Conservation (phyloP, 2,888 invertebrate genomes). For the Balanococcus diminutus region DNA sequence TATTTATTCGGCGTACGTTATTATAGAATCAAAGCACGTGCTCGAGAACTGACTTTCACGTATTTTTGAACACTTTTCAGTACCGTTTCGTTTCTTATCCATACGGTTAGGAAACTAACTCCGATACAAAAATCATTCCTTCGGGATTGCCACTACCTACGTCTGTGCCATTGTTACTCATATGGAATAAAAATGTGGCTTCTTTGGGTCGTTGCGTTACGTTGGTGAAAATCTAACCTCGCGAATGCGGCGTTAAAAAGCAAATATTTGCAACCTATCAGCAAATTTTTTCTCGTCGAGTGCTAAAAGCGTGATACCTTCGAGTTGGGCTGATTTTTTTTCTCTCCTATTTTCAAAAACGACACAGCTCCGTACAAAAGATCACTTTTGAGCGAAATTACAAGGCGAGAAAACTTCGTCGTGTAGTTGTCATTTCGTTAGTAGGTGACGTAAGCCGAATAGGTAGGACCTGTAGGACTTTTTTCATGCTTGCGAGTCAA, state of each 20-base stretch:
- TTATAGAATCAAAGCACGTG: constrained; percentile 19
- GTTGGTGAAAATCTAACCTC: not conserved
- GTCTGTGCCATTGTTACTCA: not conserved
- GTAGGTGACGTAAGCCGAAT: constrained; percentile 1
- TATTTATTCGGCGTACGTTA: constrained; percentile 24
- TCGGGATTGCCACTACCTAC: not conserved
- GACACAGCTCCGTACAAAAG: too few relatives aligned
- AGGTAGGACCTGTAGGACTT: too few relatives aligned
- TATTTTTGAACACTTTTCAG: constrained; percentile 39
- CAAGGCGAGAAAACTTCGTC: too few relatives aligned
- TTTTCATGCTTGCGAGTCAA: not conserved
- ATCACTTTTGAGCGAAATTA: too few relatives aligned
- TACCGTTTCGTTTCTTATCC: constrained; percentile 20
- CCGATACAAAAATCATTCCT: constrained; percentile 38
- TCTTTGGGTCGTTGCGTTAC: not conserved
- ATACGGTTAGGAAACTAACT: constrained; percentile 19
- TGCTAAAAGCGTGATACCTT: constrained; percentile 22
- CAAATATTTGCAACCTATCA: constrained; percentile 35
- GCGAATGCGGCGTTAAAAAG: not conserved
- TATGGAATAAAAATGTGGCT: not conserved
- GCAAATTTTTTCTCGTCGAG: constrained; percentile 11
- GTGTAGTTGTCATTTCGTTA: not conserved
- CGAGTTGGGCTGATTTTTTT: too few relatives aligned
- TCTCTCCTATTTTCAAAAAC: too few relatives aligned
- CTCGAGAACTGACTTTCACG: constrained; percentile 19